phyloP scores from a whole-genome alignment of 2,888 invertebrate species.

The Drosophila cognata region DNA sequence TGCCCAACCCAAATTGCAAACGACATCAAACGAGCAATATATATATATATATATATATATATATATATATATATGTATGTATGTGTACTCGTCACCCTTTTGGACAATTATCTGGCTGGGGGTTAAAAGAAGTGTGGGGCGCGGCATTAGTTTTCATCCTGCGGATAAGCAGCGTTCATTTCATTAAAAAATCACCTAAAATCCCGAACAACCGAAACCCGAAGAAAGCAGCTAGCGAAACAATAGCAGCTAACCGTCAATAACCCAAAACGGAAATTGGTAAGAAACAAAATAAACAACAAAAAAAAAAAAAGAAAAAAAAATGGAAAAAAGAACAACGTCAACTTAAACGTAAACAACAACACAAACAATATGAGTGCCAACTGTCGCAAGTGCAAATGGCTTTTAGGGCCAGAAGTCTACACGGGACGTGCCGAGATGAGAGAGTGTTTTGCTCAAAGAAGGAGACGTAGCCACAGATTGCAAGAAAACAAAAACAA shows the following conservation, averaged over 20 bases:
- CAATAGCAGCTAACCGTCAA: constrained; percentile 42
- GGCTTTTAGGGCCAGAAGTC: constrained; percentile 62
- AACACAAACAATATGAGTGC: constrained; percentile 52
- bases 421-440: constrained; percentile 34
- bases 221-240: constrained; percentile 45
- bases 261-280: constrained; percentile 73
- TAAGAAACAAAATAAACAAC: constrained; percentile 57
- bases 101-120: constrained; percentile 38
- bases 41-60: background rate
- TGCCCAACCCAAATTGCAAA: constrained; percentile 39
- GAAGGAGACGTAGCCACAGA: constrained; percentile 42
- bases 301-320: constrained; percentile 41
- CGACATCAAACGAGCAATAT: constrained; percentile 17
- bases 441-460: constrained; percentile 30
- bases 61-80: background rate
- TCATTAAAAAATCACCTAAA: constrained; percentile 33
- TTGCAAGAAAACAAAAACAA: constrained; percentile 37
- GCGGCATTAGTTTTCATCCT: constrained; percentile 38
- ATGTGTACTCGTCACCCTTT: constrained; percentile 52
- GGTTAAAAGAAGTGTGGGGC: constrained; percentile 11
- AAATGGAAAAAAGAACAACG: constrained; percentile 35
- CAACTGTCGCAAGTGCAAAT: constrained; percentile 79
- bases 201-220: constrained; percentile 40
- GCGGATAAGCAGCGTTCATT: constrained; percentile 31
- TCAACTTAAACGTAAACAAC: constrained; percentile 35